Evolutionary conservation across 2,113 vertebrate species (phyloP).

Genomic region (Vulpes vulpes): DNA sequence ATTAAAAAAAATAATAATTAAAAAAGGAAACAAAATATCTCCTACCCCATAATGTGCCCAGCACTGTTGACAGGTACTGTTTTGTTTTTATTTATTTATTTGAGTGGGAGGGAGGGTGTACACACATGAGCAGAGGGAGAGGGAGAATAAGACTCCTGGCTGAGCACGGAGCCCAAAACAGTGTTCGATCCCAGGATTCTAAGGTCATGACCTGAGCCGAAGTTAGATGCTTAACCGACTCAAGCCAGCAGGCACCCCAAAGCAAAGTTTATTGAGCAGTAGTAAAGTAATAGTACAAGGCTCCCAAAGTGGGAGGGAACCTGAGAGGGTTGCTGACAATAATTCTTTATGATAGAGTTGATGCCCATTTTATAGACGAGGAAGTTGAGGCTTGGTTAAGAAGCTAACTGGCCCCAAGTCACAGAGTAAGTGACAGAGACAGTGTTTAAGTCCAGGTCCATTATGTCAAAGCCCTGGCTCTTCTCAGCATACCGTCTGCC

Average conservation of each 20-base stretch:
- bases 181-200: background rate
- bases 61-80: slow-evolving; percentile 8
- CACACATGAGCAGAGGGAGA: background rate
- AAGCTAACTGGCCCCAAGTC: slow-evolving; percentile 49
- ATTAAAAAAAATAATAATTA: too few relatives aligned
- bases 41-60: background rate
- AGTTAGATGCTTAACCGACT: background rate
- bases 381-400: slow-evolving; percentile 61
- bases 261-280: too few relatives aligned
- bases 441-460: slow-evolving; percentile 37
- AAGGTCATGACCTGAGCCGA: background rate
- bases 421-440: slow-evolving; percentile 44
- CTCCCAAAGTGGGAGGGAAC: too few relatives aligned
- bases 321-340: too few relatives aligned
- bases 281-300: too few relatives aligned
- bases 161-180: background rate
- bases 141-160: background rate
- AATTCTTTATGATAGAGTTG: slow-evolving; percentile 49
- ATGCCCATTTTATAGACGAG: slow-evolving; percentile 65
- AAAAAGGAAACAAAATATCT: background rate
- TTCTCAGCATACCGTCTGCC: background rate
- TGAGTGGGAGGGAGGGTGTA: too few relatives aligned
- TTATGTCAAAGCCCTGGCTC: slow-evolving; percentile 25
- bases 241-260: background rate
- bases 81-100: background rate